These are phyloP conservation scores for Volucella inflata DNA, from an alignment of 2,888 invertebrate species.

Conservation along the genomic window DNA sequence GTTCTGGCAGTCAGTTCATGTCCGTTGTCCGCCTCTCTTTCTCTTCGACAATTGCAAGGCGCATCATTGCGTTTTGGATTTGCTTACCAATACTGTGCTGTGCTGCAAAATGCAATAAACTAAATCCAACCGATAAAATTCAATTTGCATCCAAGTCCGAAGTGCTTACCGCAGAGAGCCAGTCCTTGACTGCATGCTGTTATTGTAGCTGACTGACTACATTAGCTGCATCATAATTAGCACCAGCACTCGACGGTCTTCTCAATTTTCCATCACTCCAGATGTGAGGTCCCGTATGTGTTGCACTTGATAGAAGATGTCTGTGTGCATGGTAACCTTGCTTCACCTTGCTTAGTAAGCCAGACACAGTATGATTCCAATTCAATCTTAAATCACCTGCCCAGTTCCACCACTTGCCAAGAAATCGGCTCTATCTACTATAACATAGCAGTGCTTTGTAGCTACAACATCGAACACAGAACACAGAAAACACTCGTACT, in stretches of 20 bases:
- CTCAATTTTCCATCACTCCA: slow-evolving; percentile 55
- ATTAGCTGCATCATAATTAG: slow-evolving; percentile 6
- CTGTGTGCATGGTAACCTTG: slow-evolving; percentile 1
- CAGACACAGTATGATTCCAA: slow-evolving; percentile 52
- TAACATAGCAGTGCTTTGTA: slow-evolving; percentile 8
- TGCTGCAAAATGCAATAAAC: slow-evolving; percentile 60
- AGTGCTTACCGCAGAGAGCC: slow-evolving; percentile 46
- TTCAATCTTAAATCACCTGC: slow-evolving; percentile 47
- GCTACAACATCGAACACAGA: slow-evolving; percentile 17
- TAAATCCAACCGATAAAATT: slow-evolving; percentile 63
- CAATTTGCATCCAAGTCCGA: slow-evolving; percentile 61
- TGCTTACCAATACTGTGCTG: neutral
- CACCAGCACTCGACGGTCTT: slow-evolving; percentile 22
- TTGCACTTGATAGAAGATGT: slow-evolving; percentile 48
- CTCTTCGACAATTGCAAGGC: neutral
- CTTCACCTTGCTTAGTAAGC: slow-evolving; percentile 25
- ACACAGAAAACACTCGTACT: slow-evolving; percentile 17
- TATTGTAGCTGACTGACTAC: slow-evolving; percentile 19
- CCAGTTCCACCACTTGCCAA: neutral
- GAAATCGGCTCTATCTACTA: slow-evolving; percentile 1
- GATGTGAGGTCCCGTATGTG: slow-evolving; percentile 25
- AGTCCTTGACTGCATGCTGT: slow-evolving; percentile 44
- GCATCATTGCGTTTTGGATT: slow-evolving; percentile 42
- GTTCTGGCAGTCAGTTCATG: slow-evolving; percentile 13
- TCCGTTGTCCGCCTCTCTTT: neutral